Conservation (phyloP, 2,113 vertebrate species). For the Formicarius rufipectus region DNA sequence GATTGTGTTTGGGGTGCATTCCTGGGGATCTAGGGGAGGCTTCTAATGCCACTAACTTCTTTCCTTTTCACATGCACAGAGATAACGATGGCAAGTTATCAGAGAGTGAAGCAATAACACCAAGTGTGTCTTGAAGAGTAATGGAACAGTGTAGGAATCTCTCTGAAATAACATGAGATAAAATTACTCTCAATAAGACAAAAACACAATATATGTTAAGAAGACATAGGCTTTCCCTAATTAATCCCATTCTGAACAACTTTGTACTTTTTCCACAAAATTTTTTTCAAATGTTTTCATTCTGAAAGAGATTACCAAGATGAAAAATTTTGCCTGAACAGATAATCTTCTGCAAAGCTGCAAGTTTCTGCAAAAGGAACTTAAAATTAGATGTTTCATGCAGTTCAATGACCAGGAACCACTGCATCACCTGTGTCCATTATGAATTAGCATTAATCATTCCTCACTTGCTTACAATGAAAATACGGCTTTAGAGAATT, state of each 20-base stretch:
- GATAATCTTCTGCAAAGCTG: background rate
- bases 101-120: slow-evolving; percentile 38
- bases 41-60: slow-evolving; percentile 40
- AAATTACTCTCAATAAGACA: slow-evolving; percentile 3
- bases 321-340: background rate
- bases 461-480: background rate
- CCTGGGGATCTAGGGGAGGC: slow-evolving; percentile 20
- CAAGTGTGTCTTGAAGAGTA: slow-evolving; percentile 51
- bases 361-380: background rate
- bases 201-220: background rate
- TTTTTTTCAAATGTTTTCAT: background rate
- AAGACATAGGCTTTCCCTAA: background rate
- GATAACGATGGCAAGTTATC: slow-evolving; percentile 62
- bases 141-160: background rate
- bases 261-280: background rate
- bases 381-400: background rate
- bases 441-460: background rate
- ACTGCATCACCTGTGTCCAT: background rate
- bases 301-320: background rate
- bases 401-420: background rate
- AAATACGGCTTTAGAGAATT: background rate
- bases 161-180: slow-evolving; percentile 27
- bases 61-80: slow-evolving; percentile 35
- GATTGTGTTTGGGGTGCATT: slow-evolving; percentile 49
- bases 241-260: background rate